Conservation (phyloP, 2,888 invertebrate species). For the Plebejus melissa region DNA sequence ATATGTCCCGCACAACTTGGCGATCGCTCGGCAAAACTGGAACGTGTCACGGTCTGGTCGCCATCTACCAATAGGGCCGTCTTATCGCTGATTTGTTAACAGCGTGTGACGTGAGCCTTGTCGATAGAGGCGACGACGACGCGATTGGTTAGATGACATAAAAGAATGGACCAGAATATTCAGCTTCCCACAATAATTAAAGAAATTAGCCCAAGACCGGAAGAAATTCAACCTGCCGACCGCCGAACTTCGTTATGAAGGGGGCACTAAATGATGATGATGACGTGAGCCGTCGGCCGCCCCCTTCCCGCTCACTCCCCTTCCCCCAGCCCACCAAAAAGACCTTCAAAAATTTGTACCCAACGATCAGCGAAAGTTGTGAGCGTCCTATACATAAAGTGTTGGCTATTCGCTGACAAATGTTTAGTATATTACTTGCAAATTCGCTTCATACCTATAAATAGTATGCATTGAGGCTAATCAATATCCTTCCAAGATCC, state of each 20-base stretch:
- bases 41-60: not conserved
- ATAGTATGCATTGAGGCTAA: not conserved
- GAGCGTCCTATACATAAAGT: not conserved
- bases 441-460: not conserved
- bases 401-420: not conserved
- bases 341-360: too few relatives aligned
- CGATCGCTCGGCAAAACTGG: not conserved
- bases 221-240: too few relatives aligned
- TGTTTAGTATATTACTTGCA: not conserved
- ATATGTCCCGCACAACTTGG: not conserved
- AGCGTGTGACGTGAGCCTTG: not conserved
- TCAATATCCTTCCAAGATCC: constrained; percentile 25
- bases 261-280: too few relatives aligned
- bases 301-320: not conserved
- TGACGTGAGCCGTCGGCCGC: too few relatives aligned
- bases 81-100: not conserved
- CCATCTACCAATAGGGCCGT: not conserved
- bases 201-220: too few relatives aligned
- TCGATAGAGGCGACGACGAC: too few relatives aligned
- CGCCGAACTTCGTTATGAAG: too few relatives aligned
- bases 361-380: not conserved
- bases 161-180: too few relatives aligned
- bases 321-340: not conserved
- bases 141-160: too few relatives aligned
- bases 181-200: too few relatives aligned